Conservation (phyloP, 1,140 invertebrate species). For the Drosophila willistoni region DNA sequence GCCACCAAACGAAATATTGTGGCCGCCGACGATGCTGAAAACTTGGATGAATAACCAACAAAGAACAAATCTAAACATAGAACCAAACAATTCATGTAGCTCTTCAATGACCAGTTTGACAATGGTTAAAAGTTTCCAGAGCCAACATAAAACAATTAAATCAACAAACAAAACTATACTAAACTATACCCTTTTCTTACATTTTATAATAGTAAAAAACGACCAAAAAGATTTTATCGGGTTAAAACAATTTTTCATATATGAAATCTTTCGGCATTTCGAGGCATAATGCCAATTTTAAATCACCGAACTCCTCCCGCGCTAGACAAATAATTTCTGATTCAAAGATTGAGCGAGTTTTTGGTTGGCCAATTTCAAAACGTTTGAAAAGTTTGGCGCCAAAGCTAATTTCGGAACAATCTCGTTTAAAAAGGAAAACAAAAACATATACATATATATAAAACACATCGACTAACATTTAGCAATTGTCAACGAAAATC, state of each 20-base stretch:
- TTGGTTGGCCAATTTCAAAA: not conserved
- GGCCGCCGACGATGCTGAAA: constrained; percentile 70
- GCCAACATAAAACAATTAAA: not conserved
- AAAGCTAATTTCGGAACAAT: constrained; percentile 16
- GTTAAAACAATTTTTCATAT: not conserved
- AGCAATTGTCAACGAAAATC: constrained; percentile 42
- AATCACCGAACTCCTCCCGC: not conserved
- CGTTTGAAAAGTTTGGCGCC: not conserved
- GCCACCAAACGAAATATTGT: constrained; percentile 75
- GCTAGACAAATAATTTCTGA: not conserved
- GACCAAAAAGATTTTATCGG: constrained; percentile 4
- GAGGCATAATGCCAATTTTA: not conserved
- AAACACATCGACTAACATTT: constrained; percentile 58
- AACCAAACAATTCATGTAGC: not conserved
- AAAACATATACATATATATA: not conserved
- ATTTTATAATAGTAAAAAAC: constrained; percentile 1
- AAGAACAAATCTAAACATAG: constrained; percentile 2
- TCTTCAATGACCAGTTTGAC: constrained; percentile 31
- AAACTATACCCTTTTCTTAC: constrained; percentile 1
- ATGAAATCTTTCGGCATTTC: not conserved
- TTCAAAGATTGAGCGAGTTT: not conserved
- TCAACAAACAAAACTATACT: not conserved
- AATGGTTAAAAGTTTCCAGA: constrained; percentile 34
- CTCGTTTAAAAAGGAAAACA: not conserved
- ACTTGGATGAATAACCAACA: constrained; percentile 58